These are phyloP conservation scores for Oopsacas minuta DNA, from an alignment of 37 sponge, comb jelly and placozoan genomes.

Conservation along the genomic window DNA sequence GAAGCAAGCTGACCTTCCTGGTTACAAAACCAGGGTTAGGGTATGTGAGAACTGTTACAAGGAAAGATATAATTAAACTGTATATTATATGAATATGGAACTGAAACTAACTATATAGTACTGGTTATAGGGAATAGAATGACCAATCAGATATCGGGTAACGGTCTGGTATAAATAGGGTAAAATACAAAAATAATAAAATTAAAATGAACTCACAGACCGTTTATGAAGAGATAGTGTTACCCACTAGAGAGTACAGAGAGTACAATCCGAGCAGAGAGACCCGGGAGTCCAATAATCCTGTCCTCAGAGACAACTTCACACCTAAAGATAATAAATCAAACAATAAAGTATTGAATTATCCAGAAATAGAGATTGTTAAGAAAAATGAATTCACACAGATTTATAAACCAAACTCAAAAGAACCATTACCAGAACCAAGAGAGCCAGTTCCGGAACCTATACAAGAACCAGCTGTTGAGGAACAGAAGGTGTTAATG, in stretches of 20 bases:
- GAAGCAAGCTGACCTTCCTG: constrained; percentile 30
- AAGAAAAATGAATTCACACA: background rate
- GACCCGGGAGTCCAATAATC: background rate
- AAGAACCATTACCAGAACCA: background rate
- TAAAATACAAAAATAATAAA: no score
- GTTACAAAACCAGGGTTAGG: constrained; percentile 26
- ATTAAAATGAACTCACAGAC: background rate
- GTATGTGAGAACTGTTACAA: background rate
- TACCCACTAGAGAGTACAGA: background rate
- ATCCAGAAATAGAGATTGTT: background rate
- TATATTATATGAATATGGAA: no score
- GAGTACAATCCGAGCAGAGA: background rate
- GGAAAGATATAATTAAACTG: background rate
- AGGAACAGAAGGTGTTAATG: background rate
- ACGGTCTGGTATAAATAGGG: constrained; percentile 6
- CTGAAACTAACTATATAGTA: no score
- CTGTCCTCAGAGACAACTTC: background rate
- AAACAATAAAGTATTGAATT: background rate
- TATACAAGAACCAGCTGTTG: background rate
- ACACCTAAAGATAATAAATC: background rate
- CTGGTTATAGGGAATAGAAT: background rate
- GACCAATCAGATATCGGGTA: background rate
- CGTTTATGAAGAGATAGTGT: background rate
- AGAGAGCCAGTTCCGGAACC: background rate
- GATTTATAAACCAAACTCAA: background rate